Evolutionary conservation across 2,113 vertebrate species (phyloP).

Genomic region (Albula glossodonta): DNA sequence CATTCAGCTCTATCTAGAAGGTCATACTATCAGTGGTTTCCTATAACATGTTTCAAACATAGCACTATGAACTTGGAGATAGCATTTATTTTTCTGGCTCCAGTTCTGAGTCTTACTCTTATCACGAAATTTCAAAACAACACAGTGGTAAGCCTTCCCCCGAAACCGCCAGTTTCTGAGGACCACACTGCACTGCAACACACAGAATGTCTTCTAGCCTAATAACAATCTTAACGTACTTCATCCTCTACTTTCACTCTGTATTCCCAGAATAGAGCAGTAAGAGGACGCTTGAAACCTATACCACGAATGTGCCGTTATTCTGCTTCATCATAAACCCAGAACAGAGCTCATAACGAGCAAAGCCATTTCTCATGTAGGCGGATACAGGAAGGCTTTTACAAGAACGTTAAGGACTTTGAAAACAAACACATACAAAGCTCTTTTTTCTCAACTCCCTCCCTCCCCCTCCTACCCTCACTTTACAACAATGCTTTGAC

Average conservation of each 20-base stretch:
- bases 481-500: too few relatives aligned
- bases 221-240: constrained; percentile 43
- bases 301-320: not conserved
- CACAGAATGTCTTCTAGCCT: not conserved
- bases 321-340: not conserved
- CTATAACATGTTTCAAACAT: constrained; percentile 28
- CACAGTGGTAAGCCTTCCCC: not conserved
- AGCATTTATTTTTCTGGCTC: not conserved
- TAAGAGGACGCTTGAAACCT: not conserved
- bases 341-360: too few relatives aligned
- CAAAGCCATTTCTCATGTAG: too few relatives aligned
- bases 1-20: constrained; percentile 32
- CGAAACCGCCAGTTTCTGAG: not conserved
- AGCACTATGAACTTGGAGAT: constrained; percentile 29
- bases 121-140: not conserved
- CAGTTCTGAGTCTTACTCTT: not conserved
- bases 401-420: not conserved
- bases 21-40: constrained; percentile 53
- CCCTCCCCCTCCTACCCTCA: not conserved
- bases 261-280: constrained; percentile 7
- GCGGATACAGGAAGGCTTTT: too few relatives aligned
- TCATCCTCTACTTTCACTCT: constrained; percentile 35
- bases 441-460: not conserved
- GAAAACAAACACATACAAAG: not conserved
- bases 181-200: constrained; percentile 42